These are phyloP conservation scores for Leiothrix lutea DNA, from an alignment of 2,113 vertebrate species.

Conservation along the genomic window DNA sequence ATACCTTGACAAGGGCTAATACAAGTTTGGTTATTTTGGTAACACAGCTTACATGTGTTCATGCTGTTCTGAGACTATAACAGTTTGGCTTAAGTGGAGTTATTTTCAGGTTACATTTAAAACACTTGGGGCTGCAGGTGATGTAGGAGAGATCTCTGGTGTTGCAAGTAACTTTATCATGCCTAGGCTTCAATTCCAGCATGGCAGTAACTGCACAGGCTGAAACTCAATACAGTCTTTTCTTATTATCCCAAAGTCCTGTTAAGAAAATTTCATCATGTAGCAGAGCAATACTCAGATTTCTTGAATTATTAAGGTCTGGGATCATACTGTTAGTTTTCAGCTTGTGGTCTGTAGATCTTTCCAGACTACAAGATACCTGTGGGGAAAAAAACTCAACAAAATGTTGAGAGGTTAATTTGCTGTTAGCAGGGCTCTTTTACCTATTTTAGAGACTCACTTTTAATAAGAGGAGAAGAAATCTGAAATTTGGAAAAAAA, in stretches of 20 bases:
- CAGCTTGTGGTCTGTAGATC: background rate
- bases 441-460: background rate
- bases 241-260: background rate
- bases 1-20: too few species aligned
- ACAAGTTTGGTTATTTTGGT: background rate
- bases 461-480: background rate
- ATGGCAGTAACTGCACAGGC: background rate
- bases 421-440: background rate
- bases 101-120: background rate
- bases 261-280: background rate
- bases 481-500: background rate
- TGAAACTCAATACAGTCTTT: background rate
- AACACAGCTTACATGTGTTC: background rate
- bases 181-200: background rate
- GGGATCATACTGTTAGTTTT: background rate
- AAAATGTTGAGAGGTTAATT: background rate
- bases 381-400: accelerated
- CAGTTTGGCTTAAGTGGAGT: background rate
- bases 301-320: background rate
- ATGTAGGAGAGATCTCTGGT: background rate
- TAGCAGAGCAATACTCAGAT: background rate
- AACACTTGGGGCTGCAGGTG: background rate
- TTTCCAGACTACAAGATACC: background rate
- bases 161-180: background rate
- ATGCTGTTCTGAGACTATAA: background rate